A percentile compares a stretch with the other conserved stretches of the same genome.
Conservation (phyloP, 2,888 invertebrate species). For the Leucozona laternaria region DNA sequence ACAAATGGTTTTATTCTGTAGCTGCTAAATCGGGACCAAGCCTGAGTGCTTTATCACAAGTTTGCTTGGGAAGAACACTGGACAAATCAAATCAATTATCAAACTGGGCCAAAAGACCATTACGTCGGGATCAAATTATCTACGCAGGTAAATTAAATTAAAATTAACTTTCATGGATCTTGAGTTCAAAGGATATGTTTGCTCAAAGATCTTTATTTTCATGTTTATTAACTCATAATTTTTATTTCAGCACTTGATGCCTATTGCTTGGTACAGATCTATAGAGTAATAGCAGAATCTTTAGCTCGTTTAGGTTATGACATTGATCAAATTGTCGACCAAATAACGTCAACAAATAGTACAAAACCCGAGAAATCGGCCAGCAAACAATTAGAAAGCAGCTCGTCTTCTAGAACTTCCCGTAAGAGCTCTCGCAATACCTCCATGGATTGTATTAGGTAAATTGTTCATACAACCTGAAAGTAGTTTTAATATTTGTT, state of each 20-base stretch:
- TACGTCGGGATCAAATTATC: conserved; percentile 90
- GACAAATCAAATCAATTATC: conserved; percentile 96
- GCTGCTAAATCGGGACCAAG: conserved; percentile 86
- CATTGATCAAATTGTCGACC: conserved; percentile 77
- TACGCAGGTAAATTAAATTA: conserved; percentile 87
- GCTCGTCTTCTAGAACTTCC: conserved; percentile 35
- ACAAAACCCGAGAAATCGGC: conserved; percentile 63
- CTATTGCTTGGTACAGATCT: conserved; percentile 92
- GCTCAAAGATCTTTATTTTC: no score
- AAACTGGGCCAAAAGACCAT: conserved; percentile 94
- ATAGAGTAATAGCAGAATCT: conserved; percentile 85
- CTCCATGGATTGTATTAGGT: conserved; percentile 43
- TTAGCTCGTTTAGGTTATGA: conserved; percentile 80
- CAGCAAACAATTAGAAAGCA: conserved; percentile 51
- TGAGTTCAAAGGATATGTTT: no score
- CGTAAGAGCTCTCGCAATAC: conserved; percentile 31
- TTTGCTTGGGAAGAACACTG: conserved; percentile 90
- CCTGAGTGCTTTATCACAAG: conserved; percentile 89
- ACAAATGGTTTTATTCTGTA: conserved; percentile 7
- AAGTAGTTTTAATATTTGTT: neutral
- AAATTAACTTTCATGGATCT: neutral
- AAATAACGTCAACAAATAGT: conserved; percentile 66
- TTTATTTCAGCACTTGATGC: conserved; percentile 90
- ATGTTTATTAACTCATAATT: neutral
- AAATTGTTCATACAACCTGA: neutral